These are phyloP conservation scores for Phenacoccus solenopsis DNA, from an alignment of 1,140 invertebrate species.

Conservation along the genomic window DNA sequence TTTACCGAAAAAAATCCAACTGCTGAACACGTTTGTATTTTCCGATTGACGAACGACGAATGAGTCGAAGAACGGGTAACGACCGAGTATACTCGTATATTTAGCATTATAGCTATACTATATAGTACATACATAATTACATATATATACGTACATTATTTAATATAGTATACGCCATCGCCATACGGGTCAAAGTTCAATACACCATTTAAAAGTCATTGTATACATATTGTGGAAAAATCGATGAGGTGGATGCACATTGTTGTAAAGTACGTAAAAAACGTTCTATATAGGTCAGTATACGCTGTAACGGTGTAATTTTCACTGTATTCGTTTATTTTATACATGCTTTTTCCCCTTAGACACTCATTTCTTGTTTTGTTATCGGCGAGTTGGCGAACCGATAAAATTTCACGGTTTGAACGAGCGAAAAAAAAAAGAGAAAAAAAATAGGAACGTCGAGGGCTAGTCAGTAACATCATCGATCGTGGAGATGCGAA, in stretches of 20 bases:
- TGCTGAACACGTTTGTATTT: too few species aligned
- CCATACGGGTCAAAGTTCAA: slow-evolving; percentile 15
- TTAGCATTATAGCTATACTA: too few species aligned
- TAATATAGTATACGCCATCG: too few species aligned
- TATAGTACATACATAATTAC: too few species aligned
- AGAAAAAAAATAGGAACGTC: neutral
- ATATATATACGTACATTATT: too few species aligned
- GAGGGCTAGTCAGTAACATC: too few species aligned
- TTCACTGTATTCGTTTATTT: neutral
- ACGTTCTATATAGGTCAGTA: slow-evolving; percentile 17
- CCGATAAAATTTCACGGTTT: neutral
- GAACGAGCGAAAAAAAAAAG: neutral
- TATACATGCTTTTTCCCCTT: neutral
- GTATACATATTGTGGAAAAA: slow-evolving; percentile 5
- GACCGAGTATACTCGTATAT: too few species aligned
- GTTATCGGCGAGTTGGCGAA: too few species aligned
- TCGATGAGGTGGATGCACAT: slow-evolving; percentile 11
- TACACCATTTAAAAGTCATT: slow-evolving; percentile 7
- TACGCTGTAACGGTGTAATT: neutral
- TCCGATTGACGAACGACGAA: too few species aligned
- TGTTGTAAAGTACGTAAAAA: neutral
- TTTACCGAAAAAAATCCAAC: too few species aligned
- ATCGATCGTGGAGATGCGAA: too few species aligned
- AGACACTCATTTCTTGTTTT: neutral
- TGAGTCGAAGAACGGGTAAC: too few species aligned